Conservation (phyloP, 2,797 vertebrate species). For the Sternotherus odoratus region DNA sequence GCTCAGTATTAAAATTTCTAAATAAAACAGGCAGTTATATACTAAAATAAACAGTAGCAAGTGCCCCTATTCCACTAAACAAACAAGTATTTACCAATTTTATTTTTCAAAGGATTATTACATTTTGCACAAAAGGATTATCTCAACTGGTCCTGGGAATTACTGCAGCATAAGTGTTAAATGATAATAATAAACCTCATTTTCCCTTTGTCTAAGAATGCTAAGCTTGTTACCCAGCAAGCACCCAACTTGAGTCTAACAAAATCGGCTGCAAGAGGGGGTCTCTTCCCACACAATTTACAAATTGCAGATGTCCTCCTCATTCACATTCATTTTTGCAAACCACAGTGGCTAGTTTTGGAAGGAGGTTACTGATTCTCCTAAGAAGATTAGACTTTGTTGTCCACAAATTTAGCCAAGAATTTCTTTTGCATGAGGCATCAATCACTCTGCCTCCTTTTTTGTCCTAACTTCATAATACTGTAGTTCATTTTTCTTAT, state of each 20-base stretch:
- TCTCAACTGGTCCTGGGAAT: neutral
- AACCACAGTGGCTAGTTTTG: neutral
- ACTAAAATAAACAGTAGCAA: neutral
- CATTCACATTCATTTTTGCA: neutral
- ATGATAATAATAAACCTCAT: neutral
- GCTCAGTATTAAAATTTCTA: neutral
- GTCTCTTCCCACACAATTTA: conserved; percentile 36
- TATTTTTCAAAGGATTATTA: neutral
- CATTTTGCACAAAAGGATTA: neutral
- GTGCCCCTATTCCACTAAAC: neutral
- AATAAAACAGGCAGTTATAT: neutral
- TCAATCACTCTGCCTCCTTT: neutral
- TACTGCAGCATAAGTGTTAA: neutral
- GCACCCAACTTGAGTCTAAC: neutral
- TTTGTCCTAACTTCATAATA: neutral
- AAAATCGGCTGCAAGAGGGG: neutral
- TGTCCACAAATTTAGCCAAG: neutral
- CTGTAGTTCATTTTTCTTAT: neutral
- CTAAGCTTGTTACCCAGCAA: neutral
- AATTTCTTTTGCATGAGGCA: neutral
- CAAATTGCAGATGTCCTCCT: conserved; percentile 41
- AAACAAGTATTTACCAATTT: neutral
- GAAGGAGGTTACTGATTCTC: neutral
- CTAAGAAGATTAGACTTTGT: neutral
- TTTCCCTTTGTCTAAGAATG: neutral